Evolutionary conservation across 2,888 invertebrate genomes (phyloP).

Genomic region (Thera britannica): DNA sequence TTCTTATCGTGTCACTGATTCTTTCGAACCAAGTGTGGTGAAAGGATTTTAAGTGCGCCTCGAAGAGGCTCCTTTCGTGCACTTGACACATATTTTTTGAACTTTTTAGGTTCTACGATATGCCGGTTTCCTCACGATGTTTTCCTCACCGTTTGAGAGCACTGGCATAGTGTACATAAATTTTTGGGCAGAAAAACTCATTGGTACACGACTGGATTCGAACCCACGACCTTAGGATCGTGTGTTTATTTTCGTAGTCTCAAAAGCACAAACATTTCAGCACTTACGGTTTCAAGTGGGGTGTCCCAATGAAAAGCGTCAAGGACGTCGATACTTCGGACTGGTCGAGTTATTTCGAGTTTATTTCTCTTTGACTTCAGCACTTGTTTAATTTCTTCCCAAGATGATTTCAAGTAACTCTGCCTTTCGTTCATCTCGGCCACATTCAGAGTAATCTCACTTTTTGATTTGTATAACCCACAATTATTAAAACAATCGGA

Average conservation of each 20-base stretch:
- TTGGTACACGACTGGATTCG: too few relatives aligned
- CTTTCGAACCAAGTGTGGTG: too few relatives aligned
- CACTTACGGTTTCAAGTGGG: conserved; percentile 66
- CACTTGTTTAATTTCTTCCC: conserved; percentile 62
- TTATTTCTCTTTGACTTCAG: conserved; percentile 58
- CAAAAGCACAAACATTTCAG: not conserved
- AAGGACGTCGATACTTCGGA: conserved; percentile 57
- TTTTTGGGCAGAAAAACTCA: too few relatives aligned
- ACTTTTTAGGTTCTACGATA: too few relatives aligned
- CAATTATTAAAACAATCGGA: conserved; percentile 49
- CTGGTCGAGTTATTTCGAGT: conserved; percentile 57
- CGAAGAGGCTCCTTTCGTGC: too few relatives aligned
- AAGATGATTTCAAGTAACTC: conserved; percentile 51
- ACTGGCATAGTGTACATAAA: too few relatives aligned
- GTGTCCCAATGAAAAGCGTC: conserved; percentile 64
- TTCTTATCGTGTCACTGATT: too few relatives aligned
- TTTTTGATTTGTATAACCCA: conserved; percentile 53
- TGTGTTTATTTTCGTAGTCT: not conserved
- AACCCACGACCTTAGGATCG: too few relatives aligned
- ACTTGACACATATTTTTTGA: too few relatives aligned
- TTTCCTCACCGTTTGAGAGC: too few relatives aligned
- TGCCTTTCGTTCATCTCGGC: conserved; percentile 38
- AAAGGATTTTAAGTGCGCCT: too few relatives aligned
- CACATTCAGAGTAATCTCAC: conserved; percentile 52
- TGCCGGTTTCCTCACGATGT: too few relatives aligned